Base-by-base conservation (phyloP, 2,797 vertebrate species). In the Uromys caudimaculatus region DNA sequence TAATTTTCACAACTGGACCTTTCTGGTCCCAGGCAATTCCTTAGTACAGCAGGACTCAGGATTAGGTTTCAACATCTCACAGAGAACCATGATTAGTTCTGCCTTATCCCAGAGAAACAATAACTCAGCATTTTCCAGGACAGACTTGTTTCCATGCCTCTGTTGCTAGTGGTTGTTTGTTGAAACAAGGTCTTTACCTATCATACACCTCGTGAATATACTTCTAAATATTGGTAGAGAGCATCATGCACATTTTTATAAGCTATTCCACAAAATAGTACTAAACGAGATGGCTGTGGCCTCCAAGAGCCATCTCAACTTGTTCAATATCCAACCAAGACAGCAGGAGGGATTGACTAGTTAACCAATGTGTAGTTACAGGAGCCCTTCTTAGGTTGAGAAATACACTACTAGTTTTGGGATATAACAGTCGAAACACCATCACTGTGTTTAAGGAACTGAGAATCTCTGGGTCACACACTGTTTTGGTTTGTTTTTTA, bases 1-100 rank as follows among this genome's bases (percentile, higher is more conserved):
- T 95, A 86, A 96, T 94, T 94, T 95, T 95, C 50, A 87, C 32
- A 93, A 47, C n/a, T 35, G 75, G n/a, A 38, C n/a, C 62, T 84
- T 96, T 95, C 52, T 93, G 32, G 19, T 91, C 87, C 47, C 58
- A 95, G 75, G 32, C 41, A 95, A 56, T 89, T 94, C 78, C 71
- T 96, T 50, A 67, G 91, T 56, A 96, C 47, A 95, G 62, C 19
- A 90, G 58, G 32, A 91, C 56, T 21, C n/a, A 75, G 47, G 64
- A 85, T 47, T 58, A 81, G 91, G 52, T 69, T 93, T 32, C 2
- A 3, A 52, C 47, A 62, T 90, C 95, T 95, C 79, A 84, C 24
- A 81, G 0, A 56, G 60, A 91, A 87, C 47, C 32, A 29, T 79
- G 56, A 95, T 92, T 90, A 94, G 73, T 89, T 97, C 52, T 94